Evolutionary conservation across 2,113 vertebrate species (phyloP), one percentile per base, ranked within the genome.

Genomic region (Spermophilus dauricus): DNA sequence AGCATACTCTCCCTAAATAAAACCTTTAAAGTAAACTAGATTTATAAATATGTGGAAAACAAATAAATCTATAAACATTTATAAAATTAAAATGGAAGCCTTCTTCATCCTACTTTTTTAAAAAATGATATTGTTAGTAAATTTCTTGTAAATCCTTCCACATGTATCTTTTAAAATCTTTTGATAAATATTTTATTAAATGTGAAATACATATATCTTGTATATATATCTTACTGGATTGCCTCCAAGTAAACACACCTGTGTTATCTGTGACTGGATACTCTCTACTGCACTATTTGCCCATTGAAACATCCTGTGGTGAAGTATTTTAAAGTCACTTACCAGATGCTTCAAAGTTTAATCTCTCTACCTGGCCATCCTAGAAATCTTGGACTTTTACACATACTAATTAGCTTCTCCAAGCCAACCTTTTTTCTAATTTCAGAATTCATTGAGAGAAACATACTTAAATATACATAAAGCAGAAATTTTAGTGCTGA

Each of bases 1-100:
- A 73, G 10, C 34, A 51, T n/a, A 42, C 7, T 16, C 1, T 67
- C 42, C 24, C 77, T 86, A 16, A 17, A 77, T 91, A 80, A 85
- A 78, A 94, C 45, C 37, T 91, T 72, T 70, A 72, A 85, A 85
- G 8, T 39, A 84, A 56, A 81, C 20, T 88, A 56, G 89, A 90
- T 26, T 87, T 78, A 65, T 30, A 73, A 56, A 73, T 91, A 76
- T 86, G 20, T 73, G 42, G 13, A 12, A 89, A 89, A 32, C 45
- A 77, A 4, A 2, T 86, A 48, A 84, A 89, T 67, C 1, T 22
- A 70, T 88, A 63, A 70, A 48, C 51, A 51, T 34, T 85, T 85
- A 14, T 56, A 84, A 95, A 67, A 89, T 73, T 73, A 78, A 93
- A 86, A 84, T 16, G 85, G n/a, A 82, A 77, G 6, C 63, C 61